Evolutionary conservation across 2,888 invertebrate genomes (phyloP).

Genomic region (Cephonodes hylas): DNA sequence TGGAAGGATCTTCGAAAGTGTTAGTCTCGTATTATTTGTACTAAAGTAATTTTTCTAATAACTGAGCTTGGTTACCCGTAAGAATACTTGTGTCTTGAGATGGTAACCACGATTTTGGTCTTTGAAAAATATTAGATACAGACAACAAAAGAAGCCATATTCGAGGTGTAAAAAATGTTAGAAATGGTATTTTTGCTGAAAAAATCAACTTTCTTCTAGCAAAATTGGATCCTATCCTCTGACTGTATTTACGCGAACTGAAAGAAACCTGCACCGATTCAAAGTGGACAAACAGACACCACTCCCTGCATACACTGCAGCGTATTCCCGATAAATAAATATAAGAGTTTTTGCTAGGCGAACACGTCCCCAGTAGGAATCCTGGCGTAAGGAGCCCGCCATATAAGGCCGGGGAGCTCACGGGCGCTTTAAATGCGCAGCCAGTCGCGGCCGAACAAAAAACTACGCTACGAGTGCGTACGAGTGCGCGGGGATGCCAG

Average conservation of each 20-base stretch:
- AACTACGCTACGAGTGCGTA: conserved; percentile 69
- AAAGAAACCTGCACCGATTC: background rate
- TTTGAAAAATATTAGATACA: too few relatives aligned
- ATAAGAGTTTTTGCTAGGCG: conserved; percentile 69
- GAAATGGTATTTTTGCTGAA: too few relatives aligned
- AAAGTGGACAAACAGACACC: background rate
- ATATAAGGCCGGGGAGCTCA: conserved; percentile 69
- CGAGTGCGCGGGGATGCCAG: conserved; percentile 63
- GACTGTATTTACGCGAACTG: background rate
- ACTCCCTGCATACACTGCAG: conserved; percentile 24
- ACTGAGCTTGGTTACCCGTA: too few relatives aligned
- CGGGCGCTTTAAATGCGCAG: conserved; percentile 61
- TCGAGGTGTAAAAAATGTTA: too few relatives aligned
- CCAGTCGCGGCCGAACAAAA: conserved; percentile 60
- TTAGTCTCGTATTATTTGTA: too few relatives aligned
- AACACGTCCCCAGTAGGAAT: conserved; percentile 70
- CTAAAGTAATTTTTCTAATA: too few relatives aligned
- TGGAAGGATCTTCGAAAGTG: too few relatives aligned
- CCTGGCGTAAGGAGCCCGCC: conserved; percentile 66
- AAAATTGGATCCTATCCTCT: too few relatives aligned
- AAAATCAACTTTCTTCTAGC: too few relatives aligned
- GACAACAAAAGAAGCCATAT: too few relatives aligned
- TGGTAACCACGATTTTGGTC: too few relatives aligned
- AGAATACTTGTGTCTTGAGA: too few relatives aligned
- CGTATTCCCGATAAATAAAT: conserved; percentile 68